Conservation (phyloP, 2,113 vertebrate genomes). For the Numida meleagris region DNA sequence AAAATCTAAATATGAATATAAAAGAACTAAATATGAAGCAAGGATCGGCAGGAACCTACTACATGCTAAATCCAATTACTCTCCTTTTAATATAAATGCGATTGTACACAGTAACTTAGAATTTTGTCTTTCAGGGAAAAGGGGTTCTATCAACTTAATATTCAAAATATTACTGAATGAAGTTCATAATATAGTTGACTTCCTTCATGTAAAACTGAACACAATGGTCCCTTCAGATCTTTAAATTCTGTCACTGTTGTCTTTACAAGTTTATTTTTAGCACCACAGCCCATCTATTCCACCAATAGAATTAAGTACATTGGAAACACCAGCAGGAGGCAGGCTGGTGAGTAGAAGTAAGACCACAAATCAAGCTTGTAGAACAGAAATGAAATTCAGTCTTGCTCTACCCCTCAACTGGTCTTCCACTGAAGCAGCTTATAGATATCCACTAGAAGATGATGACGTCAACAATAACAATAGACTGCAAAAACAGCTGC, state of each 20-base stretch:
- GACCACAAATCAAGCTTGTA: not conserved
- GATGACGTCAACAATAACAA: not conserved
- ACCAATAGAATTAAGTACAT: not conserved
- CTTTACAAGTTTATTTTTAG: not conserved
- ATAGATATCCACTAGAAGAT: not conserved
- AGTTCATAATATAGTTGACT: not conserved
- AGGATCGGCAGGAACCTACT: not conserved
- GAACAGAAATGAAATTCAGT: not conserved
- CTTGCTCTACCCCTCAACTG: not conserved
- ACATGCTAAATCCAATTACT: not conserved
- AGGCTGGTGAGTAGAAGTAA: not conserved
- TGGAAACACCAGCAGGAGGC: not conserved
- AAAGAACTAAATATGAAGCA: not conserved
- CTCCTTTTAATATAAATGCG: not conserved
- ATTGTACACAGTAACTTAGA: not conserved
- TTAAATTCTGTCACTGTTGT: not conserved
- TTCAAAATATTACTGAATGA: not conserved
- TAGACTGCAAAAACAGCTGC: not conserved
- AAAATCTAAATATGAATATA: not conserved
- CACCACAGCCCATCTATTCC: not conserved
- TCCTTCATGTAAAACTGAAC: not conserved
- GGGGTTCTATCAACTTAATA: not conserved
- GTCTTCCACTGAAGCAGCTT: not conserved
- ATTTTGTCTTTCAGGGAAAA: not conserved
- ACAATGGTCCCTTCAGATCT: not conserved